A percentile compares a stretch with the other conserved stretches of the same genome.
Evolutionary conservation across 2,888 invertebrate genomes (phyloP).

Genomic region (Eudasyphora cyanicolor): DNA sequence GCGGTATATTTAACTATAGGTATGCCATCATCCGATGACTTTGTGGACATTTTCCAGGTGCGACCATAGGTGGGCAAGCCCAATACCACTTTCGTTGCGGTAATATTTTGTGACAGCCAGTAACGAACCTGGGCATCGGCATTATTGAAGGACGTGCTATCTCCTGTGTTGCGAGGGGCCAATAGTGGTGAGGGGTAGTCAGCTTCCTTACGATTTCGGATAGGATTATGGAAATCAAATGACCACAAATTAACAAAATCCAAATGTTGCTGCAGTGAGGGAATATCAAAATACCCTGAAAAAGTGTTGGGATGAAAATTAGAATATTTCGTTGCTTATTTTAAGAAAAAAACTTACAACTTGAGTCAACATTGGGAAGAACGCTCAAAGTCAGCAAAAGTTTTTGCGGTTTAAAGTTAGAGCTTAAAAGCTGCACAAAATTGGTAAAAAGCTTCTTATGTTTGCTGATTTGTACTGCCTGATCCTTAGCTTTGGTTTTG

Average conservation of each 20-base stretch:
- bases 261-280: constrained; percentile 85
- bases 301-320: too few species aligned
- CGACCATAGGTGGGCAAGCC: constrained; percentile 87
- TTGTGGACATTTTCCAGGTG: constrained; percentile 87
- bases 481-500: too few species aligned
- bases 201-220: constrained; percentile 88
- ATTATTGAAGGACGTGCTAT: constrained; percentile 84
- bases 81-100: constrained; percentile 85
- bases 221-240: constrained; percentile 89
- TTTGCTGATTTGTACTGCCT: too few species aligned
- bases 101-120: constrained; percentile 83
- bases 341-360: constrained; percentile 81
- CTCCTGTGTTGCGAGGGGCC: constrained; percentile 83
- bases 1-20: constrained; percentile 85
- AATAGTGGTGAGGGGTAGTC: constrained; percentile 89
- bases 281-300: constrained; percentile 88
- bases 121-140: constrained; percentile 84
- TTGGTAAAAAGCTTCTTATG: constrained; percentile 90
- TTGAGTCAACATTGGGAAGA: constrained; percentile 89
- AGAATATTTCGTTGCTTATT: not conserved
- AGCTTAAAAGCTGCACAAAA: constrained; percentile 87
- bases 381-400: constrained; percentile 85
- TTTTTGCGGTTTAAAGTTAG: constrained; percentile 85
- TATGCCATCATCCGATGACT: constrained; percentile 87
- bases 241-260: constrained; percentile 89